These are phyloP conservation scores for Pseudolaguvia tuberculata DNA, from an alignment of 2,113 vertebrate species.

Conservation along the genomic window DNA sequence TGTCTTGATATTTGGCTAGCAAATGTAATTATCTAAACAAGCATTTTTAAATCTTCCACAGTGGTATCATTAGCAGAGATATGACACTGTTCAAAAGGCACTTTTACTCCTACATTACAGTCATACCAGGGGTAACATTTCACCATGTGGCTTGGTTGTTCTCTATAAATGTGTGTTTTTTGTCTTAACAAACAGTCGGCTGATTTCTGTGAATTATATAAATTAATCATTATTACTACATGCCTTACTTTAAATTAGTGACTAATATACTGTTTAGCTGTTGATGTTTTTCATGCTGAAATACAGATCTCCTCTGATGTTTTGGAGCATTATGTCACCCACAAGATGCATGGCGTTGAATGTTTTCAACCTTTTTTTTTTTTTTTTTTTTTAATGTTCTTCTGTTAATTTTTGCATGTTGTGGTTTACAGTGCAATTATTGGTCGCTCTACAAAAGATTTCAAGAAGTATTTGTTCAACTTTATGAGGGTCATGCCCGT, in stretches of 20 bases:
- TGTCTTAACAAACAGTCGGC: neutral
- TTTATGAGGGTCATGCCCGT: slow-evolving; percentile 95
- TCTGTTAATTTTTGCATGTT: slow-evolving; percentile 71
- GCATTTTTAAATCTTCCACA: slow-evolving; percentile 59
- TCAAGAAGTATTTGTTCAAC: slow-evolving; percentile 93
- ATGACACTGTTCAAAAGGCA: slow-evolving; percentile 71
- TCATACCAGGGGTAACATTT: slow-evolving; percentile 73
- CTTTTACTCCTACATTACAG: slow-evolving; percentile 76
- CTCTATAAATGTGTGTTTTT: slow-evolving; percentile 17
- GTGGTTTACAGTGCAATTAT: slow-evolving; percentile 96
- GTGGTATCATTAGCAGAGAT: slow-evolving; percentile 80
- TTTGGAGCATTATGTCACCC: neutral
- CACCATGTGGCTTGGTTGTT: slow-evolving; percentile 20
- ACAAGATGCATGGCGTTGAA: neutral
- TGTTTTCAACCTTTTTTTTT: slow-evolving; percentile 4
- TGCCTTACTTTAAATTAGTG: neutral
- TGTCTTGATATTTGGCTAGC: neutral
- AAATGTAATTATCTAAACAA: neutral
- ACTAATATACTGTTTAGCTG: slow-evolving; percentile 11
- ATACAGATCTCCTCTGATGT: slow-evolving; percentile 44
- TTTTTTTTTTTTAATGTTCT: slow-evolving; percentile 1
- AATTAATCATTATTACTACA: neutral
- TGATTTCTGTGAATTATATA: neutral
- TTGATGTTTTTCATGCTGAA: neutral
- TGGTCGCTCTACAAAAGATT: slow-evolving; percentile 89